A percentile compares a stretch with the other conserved stretches of the same genome.
Conservation (phyloP, 2,113 vertebrate species). For the Ranitomeya imitator region DNA sequence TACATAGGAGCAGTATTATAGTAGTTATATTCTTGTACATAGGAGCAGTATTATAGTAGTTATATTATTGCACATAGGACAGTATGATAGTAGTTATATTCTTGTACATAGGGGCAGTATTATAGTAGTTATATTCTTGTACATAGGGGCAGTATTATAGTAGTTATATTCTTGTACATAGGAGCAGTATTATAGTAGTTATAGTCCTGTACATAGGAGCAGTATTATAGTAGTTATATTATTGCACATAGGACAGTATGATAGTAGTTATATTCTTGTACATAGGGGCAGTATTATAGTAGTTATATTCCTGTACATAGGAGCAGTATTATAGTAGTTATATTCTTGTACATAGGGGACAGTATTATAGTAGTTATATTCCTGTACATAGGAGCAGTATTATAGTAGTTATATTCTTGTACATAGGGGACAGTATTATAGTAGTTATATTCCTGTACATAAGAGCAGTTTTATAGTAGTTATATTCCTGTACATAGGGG, state of each 20-base stretch:
- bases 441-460: neutral
- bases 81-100: neutral
- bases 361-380: neutral
- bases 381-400: neutral
- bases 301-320: neutral
- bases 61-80: neutral
- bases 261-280: too few species aligned
- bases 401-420: neutral
- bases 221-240: neutral
- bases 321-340: constrained; percentile 4
- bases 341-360: neutral
- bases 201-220: neutral
- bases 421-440: too few species aligned
- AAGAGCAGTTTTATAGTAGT: neutral
- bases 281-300: neutral
- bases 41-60: neutral
- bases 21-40: neutral
- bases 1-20: neutral
- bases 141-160: neutral
- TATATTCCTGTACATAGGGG: neutral
- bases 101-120: neutral
- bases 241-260: neutral
- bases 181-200: neutral
- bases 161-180: neutral
- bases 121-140: neutral